phyloP scores from a whole-genome alignment of 2,113 vertebrate species.

The Chloroceryle aenea region DNA sequence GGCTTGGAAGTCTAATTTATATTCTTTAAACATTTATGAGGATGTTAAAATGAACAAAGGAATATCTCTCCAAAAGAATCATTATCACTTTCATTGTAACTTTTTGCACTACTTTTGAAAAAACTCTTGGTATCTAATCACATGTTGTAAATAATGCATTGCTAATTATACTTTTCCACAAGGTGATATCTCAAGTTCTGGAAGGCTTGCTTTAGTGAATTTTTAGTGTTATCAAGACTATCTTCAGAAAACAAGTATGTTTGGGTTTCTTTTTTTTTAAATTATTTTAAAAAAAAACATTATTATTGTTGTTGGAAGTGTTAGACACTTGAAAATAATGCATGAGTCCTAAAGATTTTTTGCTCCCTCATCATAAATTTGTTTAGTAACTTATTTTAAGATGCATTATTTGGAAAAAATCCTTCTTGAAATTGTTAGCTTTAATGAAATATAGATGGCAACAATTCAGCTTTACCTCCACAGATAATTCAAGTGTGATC shows the following conservation, averaged over 20 bases:
- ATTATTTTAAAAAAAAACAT: neutral
- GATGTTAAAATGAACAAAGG: conserved; percentile 51
- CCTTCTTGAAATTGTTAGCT: neutral
- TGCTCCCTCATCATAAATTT: neutral
- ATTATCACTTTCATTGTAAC: conserved; percentile 50
- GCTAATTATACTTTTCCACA: conserved; percentile 47
- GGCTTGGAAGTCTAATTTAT: conserved; percentile 57
- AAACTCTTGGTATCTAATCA: conserved; percentile 46
- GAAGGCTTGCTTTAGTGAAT: neutral
- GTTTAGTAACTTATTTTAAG: neutral
- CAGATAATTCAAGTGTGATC: neutral
- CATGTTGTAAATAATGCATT: conserved; percentile 59
- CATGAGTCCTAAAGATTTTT: neutral
- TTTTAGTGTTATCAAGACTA: neutral
- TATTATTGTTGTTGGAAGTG: neutral
- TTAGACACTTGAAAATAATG: neutral
- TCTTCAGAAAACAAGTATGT: neutral
- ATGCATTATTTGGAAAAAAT: neutral
- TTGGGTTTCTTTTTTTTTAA: fast-evolving
- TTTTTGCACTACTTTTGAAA: conserved; percentile 55
- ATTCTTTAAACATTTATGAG: conserved; percentile 70
- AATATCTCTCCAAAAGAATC: conserved; percentile 39
- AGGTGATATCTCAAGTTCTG: conserved; percentile 15
- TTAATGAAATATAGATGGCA: neutral
- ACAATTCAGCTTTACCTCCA: neutral